phyloP scores from a whole-genome alignment of 2,797 vertebrate genomes.

The Pangasius djambal region DNA sequence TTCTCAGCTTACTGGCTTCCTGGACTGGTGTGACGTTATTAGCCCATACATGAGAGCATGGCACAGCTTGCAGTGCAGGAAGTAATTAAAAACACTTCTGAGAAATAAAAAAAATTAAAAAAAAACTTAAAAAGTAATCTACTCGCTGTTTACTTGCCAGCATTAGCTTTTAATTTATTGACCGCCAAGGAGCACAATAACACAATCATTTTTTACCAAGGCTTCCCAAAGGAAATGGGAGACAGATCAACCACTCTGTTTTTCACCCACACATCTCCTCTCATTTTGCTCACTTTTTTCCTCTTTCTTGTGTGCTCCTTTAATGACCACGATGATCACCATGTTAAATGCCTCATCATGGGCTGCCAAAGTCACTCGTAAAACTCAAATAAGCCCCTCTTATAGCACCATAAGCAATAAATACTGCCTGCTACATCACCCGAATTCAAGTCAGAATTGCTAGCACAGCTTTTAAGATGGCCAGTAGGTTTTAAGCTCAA shows the following conservation, averaged over 20 bases:
- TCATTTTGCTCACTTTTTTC: constrained; percentile 8
- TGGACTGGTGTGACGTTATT: constrained; percentile 64
- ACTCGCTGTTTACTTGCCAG: constrained; percentile 56
- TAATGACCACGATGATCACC: constrained; percentile 51
- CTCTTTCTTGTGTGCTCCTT: background rate
- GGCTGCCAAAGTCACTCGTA: background rate
- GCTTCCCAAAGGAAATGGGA: constrained; percentile 37
- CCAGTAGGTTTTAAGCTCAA: background rate
- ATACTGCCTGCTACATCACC: background rate
- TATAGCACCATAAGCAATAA: background rate
- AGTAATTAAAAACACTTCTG: constrained; percentile 69
- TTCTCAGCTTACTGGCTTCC: constrained; percentile 4
- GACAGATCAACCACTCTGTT: constrained; percentile 16
- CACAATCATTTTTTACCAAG: constrained; percentile 44
- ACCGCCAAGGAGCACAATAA: constrained; percentile 47
- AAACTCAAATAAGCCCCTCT: background rate
- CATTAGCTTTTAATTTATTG: constrained; percentile 59
- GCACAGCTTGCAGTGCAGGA: constrained; percentile 58
- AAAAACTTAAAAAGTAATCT: constrained; percentile 58
- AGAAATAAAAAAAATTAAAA: constrained; percentile 30
- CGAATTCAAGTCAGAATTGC: background rate
- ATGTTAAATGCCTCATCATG: constrained; percentile 44
- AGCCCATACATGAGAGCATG: constrained; percentile 62
- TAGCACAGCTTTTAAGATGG: background rate
- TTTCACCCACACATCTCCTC: constrained; percentile 22